These are phyloP conservation scores for Carposina sasakii DNA, from an alignment of 1,140 invertebrate genomes.

Conservation along the genomic window DNA sequence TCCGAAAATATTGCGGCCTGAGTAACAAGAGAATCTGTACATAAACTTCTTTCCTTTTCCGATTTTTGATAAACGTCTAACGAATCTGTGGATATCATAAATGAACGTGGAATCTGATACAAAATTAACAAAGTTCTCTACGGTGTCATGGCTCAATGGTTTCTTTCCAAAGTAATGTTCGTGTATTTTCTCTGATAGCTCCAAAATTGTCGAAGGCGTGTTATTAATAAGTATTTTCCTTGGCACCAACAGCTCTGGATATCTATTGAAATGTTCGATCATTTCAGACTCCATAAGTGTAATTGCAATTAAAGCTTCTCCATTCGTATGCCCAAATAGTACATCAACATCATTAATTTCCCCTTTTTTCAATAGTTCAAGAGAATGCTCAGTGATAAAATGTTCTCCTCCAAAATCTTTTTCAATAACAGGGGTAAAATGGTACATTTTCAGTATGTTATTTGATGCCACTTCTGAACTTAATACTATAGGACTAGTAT, in stretches of 20 bases:
- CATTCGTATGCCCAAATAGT: constrained; percentile 72
- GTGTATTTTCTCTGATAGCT: constrained; percentile 46
- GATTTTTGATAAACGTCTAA: constrained; percentile 33
- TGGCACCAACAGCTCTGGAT: constrained; percentile 34
- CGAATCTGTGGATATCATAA: constrained; percentile 48
- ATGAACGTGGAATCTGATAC: constrained; percentile 48
- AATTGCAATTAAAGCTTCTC: constrained; percentile 65
- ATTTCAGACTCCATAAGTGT: constrained; percentile 12
- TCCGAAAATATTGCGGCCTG: constrained; percentile 36
- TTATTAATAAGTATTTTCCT: constrained; percentile 29
- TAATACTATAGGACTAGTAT: constrained; percentile 32
- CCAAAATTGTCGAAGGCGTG: constrained; percentile 24
- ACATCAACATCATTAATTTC: constrained; percentile 73
- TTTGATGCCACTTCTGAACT: constrained; percentile 28
- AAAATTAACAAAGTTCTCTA: constrained; percentile 37
- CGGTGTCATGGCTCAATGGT: constrained; percentile 31
- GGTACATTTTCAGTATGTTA: constrained; percentile 36
- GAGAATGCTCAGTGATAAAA: constrained; percentile 46
- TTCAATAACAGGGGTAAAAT: constrained; percentile 57
- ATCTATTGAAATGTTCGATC: not conserved
- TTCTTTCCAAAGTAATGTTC: constrained; percentile 66
- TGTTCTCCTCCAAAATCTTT: constrained; percentile 47
- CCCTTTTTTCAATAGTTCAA: constrained; percentile 44
- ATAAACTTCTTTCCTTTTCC: constrained; percentile 27
- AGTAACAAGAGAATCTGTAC: constrained; percentile 34